Base-by-base conservation (phyloP, 2,888 invertebrate genomes). In the Heliconius cydno region DNA sequence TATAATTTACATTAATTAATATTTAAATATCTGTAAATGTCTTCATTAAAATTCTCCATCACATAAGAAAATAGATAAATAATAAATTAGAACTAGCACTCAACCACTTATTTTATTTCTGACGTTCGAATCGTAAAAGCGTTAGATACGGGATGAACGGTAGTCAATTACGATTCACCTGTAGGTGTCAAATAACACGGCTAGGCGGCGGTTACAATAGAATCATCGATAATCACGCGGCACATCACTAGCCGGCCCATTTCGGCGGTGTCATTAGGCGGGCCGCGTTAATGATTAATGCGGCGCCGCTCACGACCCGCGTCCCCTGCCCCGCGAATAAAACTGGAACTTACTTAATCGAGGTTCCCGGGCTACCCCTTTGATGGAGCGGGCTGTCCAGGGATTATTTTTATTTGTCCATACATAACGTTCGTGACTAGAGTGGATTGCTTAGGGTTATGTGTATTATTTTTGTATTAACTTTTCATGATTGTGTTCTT, bases 261-360 rank as follows among this genome's bases (percentile, higher is more conserved):
- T 94, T 94, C 92, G 94, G 94, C 85, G 90, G 90, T 94, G 95
- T 94, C 94, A 94, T 95, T 95, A 95, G 92, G 91, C 93, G 92
- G 92, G 89, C 93, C 91, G 92, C 91, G 92, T 94, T 94, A 95
- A 95, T 95, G 94, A 94, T 95, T 95, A 94, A 95, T 95, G 94
- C 91, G 93, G 92, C 92, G 93, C 93, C 92, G 88, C 90, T 89
- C 91, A 90, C 90, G 89, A 86, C 89, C 88, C 90, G 86, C 83
- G 82, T 83, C 78, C 83, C 77, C 83, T 85, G 86, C 87, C 86
- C 86, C 86, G 89, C 92, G 90, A 93, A 94, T 94, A 93, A 94
- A 93, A 94, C 94, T 91, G 92, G 89, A 91, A 92, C 91, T 91
- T 88, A 91, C 92, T 92, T 94, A 94, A 94, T 92, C 91, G 92